A percentile compares a stretch with the other conserved stretches of the same genome.
These are phyloP conservation scores for Desmodus rotundus DNA, from an alignment of 2,113 vertebrate species.

Conservation along the genomic window DNA sequence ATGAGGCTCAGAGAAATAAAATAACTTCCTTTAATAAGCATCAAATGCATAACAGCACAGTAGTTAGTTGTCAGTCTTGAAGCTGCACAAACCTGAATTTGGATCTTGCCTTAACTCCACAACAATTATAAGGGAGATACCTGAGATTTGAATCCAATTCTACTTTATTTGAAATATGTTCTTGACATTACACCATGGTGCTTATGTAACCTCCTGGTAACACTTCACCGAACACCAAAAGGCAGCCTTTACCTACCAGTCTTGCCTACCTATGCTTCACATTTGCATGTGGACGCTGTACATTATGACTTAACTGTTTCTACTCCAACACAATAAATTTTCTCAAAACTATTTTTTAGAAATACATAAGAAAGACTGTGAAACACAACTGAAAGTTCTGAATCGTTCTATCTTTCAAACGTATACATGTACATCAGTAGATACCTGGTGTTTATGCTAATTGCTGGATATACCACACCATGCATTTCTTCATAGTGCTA, in stretches of 20 bases:
- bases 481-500: background rate
- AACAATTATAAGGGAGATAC: background rate
- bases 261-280: background rate
- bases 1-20: slow-evolving; percentile 19
- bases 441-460: background rate
- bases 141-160: background rate
- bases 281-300: background rate
- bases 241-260: background rate
- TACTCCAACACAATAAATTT: background rate
- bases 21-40: background rate
- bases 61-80: background rate
- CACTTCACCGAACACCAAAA: background rate
- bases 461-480: background rate
- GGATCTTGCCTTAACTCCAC: background rate
- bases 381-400: background rate
- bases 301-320: background rate
- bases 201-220: background rate
- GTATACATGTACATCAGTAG: background rate
- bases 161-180: background rate
- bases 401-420: background rate
- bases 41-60: background rate
- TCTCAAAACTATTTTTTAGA: background rate
- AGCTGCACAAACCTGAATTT: background rate
- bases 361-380: background rate
- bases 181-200: background rate